Percentiles rank a stretch among this genome's conserved stretches.
phyloP scores from a whole-genome alignment of 2,888 invertebrate genomes.

The Aphodius sticticus region DNA sequence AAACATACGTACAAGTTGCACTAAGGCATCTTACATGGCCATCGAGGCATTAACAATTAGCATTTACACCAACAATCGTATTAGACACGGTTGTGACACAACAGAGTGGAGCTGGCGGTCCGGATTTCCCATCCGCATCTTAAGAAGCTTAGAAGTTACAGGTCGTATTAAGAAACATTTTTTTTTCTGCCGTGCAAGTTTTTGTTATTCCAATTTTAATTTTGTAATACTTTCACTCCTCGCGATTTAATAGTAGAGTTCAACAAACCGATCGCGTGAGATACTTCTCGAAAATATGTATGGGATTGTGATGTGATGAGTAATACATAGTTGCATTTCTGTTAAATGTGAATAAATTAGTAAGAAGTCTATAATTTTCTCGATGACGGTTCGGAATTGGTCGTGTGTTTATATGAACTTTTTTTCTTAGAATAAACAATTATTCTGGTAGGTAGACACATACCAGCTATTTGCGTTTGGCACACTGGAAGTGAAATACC shows the following conservation, averaged over 20 bases:
- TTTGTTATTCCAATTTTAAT: constrained; percentile 4
- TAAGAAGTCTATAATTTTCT: too few relatives aligned
- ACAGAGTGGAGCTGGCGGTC: background rate
- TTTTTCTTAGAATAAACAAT: too few relatives aligned
- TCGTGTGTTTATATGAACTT: too few relatives aligned
- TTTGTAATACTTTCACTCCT: background rate
- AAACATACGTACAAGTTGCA: background rate
- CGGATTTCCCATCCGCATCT: background rate
- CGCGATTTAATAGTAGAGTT: background rate
- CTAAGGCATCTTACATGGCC: background rate
- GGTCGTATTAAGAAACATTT: background rate
- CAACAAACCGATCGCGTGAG: constrained; percentile 4
- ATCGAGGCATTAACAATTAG: background rate
- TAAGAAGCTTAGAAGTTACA: background rate
- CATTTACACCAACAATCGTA: background rate
- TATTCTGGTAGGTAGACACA: too few relatives aligned
- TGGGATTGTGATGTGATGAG: too few relatives aligned
- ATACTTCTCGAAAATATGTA: background rate
- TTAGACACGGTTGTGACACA: background rate
- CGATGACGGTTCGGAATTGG: too few relatives aligned
- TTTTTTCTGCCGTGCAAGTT: background rate
- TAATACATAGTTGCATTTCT: too few relatives aligned
- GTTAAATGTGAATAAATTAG: too few relatives aligned
- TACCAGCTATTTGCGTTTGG: too few relatives aligned
- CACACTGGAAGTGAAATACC: too few relatives aligned